Base-by-base conservation (phyloP, 2,888 invertebrate genomes). In the Sinelater perroti region DNA sequence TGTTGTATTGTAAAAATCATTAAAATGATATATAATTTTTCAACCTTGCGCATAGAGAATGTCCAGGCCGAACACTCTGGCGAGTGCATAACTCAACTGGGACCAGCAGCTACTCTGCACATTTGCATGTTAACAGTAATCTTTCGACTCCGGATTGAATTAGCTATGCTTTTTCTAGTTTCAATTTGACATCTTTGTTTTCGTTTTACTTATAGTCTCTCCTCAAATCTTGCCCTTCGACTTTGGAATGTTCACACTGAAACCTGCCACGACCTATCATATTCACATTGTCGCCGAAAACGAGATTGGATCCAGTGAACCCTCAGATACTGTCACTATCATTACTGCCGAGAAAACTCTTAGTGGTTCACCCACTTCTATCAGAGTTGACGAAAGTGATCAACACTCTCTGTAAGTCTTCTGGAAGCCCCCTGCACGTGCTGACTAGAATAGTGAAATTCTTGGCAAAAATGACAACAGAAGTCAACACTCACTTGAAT, bases 361-460 rank as follows among this genome's bases (percentile, higher is more conserved):
- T 63, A 89, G 91, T 56, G 93, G 92, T 36, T 90, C 92, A 58
- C 92, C 93, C 35, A 91, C 89, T 62, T 87, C 86, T 65, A 89
- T 93, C 26, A 88, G 91, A 74, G 92, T 94, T 2, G 93, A 94
- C 71, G 90, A 93, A 21, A 86, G 89, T 45, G 93, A 93, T 75
- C 92, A 95, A 74, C 93, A 93, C 63, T 91, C 91, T 1, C 81
- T 95, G 67, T 85, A 90, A 66, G 92, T 95, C 8, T 90, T 89
- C 65, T 95, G 95, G 95, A 94, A 94, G 78, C 93, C 94, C 69
- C 95, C 95, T 69, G 84, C 88, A 74, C 87, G 90, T 24, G 88
- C 92, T 62, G 91, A 94, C 75, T 95, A 94, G 94, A 95, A 95
- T 72, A 95, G 95, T 44, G 94, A 94, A 79, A 92, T 95, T 73